Evolutionary conservation across 2,113 vertebrate genomes (phyloP), one percentile per base, ranked within the genome.

Genomic region (Proterorhinus semilunaris): DNA sequence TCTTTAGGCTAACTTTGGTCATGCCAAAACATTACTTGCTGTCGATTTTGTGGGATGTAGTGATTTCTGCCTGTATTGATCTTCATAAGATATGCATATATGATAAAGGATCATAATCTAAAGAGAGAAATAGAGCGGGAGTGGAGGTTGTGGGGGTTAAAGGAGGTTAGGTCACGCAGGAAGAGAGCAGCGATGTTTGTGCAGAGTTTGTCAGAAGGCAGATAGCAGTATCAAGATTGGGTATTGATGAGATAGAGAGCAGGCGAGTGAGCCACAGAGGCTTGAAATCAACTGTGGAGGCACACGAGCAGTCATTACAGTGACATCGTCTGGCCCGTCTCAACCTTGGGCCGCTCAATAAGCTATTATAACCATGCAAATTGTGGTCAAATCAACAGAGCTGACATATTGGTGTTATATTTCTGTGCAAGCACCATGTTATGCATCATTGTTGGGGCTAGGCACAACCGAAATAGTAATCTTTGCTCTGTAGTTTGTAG

Each of bases 331-430:
- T 93, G 93, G 93, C 94, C 92, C 87, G 92, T 89, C 94, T 95
- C 95, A 95, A 95, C 93, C 91, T 92, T 93, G 94, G 94, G 94
- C 92, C 92, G 91, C 92, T 98, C 96, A 93, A 98, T 98, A 98
- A 95, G 93, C 93, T 95, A 96, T 97, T 98, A 98, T 93, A 96
- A 94, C 93, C 95, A 98, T 97, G 95, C 93, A 98, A 93, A 98
- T 95, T 95, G 92, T 93, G 93, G 90, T 92, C 87, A 94, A 95
- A 94, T 94, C 94, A 93, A 55, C 87, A 92, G 84, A 86, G 85
- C 71, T 73, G 91, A 91, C 92, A 91, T 93, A 88, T 93, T 89
- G 88, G 91, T 93, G 92, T 92, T 91, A 90, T 89, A 90, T 86
- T 87, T 86, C 92, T 89, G 92, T 87, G 87, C 87, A 92, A 91